Percentiles rank a stretch among this genome's conserved stretches.
phyloP scores from a whole-genome alignment of 2,797 vertebrate species.

The Centropyge bicolor region DNA sequence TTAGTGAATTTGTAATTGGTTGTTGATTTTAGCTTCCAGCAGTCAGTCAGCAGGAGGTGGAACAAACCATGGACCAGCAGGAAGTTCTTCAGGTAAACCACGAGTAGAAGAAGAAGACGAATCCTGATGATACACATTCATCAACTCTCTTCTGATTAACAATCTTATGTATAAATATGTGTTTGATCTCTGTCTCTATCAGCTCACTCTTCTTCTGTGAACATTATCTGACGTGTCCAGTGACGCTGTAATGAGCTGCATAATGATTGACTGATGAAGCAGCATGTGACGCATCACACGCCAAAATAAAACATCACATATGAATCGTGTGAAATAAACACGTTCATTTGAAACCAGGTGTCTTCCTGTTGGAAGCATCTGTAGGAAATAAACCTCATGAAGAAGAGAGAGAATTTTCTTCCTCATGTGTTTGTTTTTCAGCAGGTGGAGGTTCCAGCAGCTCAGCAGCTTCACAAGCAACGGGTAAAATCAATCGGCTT shows the following conservation, averaged over 20 bases:
- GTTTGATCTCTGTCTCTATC: neutral
- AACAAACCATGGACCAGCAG: constrained; percentile 23
- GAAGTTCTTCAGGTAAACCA: constrained; percentile 55
- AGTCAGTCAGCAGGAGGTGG: constrained; percentile 28
- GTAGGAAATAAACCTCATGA: neutral
- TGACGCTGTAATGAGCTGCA: neutral
- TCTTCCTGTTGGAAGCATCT: neutral
- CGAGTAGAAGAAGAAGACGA: neutral
- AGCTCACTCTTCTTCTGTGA: constrained; percentile 13
- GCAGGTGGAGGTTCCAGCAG: constrained; percentile 62
- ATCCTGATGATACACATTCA: neutral
- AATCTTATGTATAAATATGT: neutral
- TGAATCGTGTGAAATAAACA: neutral
- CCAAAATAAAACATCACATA: neutral
- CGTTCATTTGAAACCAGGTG: neutral
- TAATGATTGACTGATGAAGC: neutral
- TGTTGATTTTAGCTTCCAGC: constrained; percentile 36
- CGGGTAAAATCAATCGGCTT: constrained; percentile 43
- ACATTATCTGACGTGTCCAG: too few relatives aligned
- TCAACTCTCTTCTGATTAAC: too few relatives aligned
- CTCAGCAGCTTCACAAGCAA: constrained; percentile 49
- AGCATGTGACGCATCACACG: neutral
- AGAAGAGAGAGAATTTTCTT: neutral
- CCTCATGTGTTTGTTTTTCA: constrained; percentile 19
- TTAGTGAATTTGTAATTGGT: neutral